Percentiles rank a stretch among this genome's conserved stretches.
These are phyloP conservation scores for Atta texana DNA, from an alignment of 1,140 invertebrate genomes.

Conservation along the genomic window DNA sequence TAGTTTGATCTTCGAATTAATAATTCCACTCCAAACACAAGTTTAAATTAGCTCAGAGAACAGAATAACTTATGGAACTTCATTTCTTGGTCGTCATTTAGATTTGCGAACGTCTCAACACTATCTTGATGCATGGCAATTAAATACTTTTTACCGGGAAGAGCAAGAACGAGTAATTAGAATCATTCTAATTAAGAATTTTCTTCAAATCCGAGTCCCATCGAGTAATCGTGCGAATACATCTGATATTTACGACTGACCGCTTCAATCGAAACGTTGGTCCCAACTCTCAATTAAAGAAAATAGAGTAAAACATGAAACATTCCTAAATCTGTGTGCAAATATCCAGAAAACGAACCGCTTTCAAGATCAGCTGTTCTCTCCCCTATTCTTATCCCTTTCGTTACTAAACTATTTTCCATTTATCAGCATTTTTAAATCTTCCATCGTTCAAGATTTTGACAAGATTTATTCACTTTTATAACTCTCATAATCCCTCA, in stretches of 20 bases:
- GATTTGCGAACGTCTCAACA: conserved; percentile 1
- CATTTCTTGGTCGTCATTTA: conserved; percentile 3
- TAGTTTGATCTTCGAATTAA: background rate
- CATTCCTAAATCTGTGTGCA: conserved; percentile 11
- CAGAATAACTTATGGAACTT: conserved; percentile 5
- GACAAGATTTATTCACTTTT: background rate
- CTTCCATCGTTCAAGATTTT: background rate
- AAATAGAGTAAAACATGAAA: conserved; percentile 8
- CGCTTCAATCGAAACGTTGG: conserved; percentile 38
- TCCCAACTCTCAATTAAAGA: conserved; percentile 55
- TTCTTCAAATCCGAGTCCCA: conserved; percentile 5
- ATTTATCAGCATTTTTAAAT: conserved; percentile 1
- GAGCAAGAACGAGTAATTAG: background rate
- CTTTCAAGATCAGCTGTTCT: background rate
- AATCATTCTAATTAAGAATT: conserved; percentile 26
- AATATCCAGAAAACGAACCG: background rate
- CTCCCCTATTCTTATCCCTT: background rate
- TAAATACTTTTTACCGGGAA: background rate
- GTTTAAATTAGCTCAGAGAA: background rate
- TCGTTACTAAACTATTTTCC: background rate
- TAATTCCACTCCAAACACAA: conserved; percentile 14
- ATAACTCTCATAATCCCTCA: background rate
- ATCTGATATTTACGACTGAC: conserved; percentile 65
- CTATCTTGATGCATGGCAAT: background rate
- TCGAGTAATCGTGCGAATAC: conserved; percentile 43